Conservation (phyloP, 2,113 vertebrate genomes). For the Vimba vimba region DNA sequence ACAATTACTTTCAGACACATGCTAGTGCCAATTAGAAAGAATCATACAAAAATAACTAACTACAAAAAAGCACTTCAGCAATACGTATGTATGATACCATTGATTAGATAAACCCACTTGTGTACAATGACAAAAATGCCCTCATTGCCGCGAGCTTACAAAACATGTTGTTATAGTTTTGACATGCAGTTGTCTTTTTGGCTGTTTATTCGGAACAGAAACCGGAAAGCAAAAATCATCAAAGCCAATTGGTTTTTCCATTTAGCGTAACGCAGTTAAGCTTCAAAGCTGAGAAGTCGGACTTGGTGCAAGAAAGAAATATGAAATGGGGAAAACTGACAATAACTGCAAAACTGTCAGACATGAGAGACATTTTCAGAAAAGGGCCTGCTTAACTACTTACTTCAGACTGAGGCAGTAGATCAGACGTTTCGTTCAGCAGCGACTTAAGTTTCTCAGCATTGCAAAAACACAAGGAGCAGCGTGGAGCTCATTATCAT, state of each 20-base stretch:
- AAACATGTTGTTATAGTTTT: constrained; percentile 36
- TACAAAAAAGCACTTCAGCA: constrained; percentile 38
- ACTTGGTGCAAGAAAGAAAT: constrained; percentile 17
- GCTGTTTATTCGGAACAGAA: neutral
- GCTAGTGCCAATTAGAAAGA: constrained; percentile 35
- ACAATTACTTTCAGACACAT: constrained; percentile 48
- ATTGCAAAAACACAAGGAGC: constrained; percentile 21
- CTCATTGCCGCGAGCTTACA: neutral
- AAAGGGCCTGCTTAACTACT: constrained; percentile 25
- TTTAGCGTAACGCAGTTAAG: constrained; percentile 31
- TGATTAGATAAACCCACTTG: neutral
- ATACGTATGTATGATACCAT: constrained; percentile 49
- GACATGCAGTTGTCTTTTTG: neutral
- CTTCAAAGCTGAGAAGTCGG: constrained; percentile 30
- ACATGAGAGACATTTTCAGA: constrained; percentile 36
- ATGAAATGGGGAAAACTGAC: constrained; percentile 7
- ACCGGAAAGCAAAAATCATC: constrained; percentile 33
- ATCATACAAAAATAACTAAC: constrained; percentile 45
- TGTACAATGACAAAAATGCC: constrained; percentile 15
- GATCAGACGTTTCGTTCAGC: constrained; percentile 25
- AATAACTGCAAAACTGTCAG: constrained; percentile 35
- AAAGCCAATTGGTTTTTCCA: constrained; percentile 43
- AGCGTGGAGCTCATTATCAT: constrained; percentile 21
- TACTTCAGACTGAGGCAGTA: neutral
- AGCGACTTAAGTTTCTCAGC: neutral